Evolutionary conservation across 2,113 vertebrate species (phyloP), one percentile per base, ranked within the genome.

Genomic region (Varanus salvator): DNA sequence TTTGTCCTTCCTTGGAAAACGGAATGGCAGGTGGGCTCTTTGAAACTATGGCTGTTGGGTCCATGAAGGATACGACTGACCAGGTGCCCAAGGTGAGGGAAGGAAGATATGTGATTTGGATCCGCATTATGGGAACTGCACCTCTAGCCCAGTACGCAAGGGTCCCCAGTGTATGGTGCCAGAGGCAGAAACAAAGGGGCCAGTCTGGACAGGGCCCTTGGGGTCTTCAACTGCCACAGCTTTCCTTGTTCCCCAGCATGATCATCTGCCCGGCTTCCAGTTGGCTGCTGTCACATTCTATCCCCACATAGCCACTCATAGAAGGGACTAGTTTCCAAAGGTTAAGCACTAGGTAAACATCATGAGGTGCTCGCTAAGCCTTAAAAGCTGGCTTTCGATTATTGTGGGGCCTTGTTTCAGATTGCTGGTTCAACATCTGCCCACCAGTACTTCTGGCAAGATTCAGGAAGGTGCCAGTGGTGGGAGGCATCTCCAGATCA

Each of bases 311-410:
- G 6, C 0, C 0, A 60, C 52, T 1, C 44, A 57, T 3, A 88
- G 50, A 85, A n/a, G 0, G n/a, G 27, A 50, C 48, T 4, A 44
- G 34, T 85, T 85, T 68, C 87, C 91, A 78, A 87, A 94, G 92
- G 92, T 74, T 89, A 54, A 93, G 83, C 38, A n/a, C 78, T 72
- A 88, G 78, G 66, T 91, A 64, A n/a, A 1, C 0, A 54, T 82
- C 86, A 75, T 69, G 78, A 15, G 88, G 52, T 85, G 87, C 91
- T 94, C 94, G 84, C 52, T 74, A 54, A 86, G 7, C 81, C 91
- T 77, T 87, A 90, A 93, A 92, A 38, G 90, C 83, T 68, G 91
- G 91, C 71, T 91, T 94, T 91, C 90, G 81, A 34, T 87, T 91
- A 74, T 86, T 80, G 80, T 76, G 8, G 85, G 54, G 75, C 29